Percentiles rank a stretch among this genome's conserved stretches.
phyloP scores from a whole-genome alignment of 2,888 invertebrate species.

The Harpalus rubripes region DNA sequence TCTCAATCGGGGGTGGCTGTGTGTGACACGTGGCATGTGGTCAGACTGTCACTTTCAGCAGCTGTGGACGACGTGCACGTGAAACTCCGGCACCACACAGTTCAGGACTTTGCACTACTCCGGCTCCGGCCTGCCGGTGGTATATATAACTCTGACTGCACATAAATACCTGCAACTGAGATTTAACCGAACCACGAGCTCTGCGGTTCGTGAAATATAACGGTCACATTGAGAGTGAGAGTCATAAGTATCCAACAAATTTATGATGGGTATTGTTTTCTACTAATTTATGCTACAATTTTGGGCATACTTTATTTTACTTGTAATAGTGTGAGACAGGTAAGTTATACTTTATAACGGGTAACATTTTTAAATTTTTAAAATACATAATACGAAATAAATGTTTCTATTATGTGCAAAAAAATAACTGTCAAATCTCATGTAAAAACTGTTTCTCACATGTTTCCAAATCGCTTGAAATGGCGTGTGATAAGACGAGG shows the following conservation, averaged over 20 bases:
- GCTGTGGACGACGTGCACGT: conserved; percentile 14
- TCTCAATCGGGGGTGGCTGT: neutral
- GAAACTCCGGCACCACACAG: neutral
- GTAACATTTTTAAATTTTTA: too few relatives aligned
- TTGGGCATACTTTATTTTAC: too few relatives aligned
- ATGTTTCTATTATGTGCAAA: too few relatives aligned
- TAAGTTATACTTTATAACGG: too few relatives aligned
- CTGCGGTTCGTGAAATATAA: neutral
- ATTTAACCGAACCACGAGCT: neutral
- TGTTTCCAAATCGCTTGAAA: too few relatives aligned
- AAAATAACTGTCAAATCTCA: too few relatives aligned
- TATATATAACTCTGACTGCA: neutral
- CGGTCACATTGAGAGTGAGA: neutral
- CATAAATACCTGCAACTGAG: conserved; percentile 1
- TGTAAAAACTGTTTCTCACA: too few relatives aligned
- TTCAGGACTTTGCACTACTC: neutral
- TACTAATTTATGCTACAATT: too few relatives aligned
- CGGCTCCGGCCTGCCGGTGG: neutral
- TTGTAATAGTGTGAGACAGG: too few relatives aligned
- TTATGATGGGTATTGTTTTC: too few relatives aligned
- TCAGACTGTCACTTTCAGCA: conserved; percentile 7
- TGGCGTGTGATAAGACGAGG: too few relatives aligned
- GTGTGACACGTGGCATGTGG: neutral
- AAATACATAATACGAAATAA: too few relatives aligned
- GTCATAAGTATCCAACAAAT: neutral